Conservation (phyloP, 64 coral and sea anemone species). For the Astreopora myriophthalma region DNA sequence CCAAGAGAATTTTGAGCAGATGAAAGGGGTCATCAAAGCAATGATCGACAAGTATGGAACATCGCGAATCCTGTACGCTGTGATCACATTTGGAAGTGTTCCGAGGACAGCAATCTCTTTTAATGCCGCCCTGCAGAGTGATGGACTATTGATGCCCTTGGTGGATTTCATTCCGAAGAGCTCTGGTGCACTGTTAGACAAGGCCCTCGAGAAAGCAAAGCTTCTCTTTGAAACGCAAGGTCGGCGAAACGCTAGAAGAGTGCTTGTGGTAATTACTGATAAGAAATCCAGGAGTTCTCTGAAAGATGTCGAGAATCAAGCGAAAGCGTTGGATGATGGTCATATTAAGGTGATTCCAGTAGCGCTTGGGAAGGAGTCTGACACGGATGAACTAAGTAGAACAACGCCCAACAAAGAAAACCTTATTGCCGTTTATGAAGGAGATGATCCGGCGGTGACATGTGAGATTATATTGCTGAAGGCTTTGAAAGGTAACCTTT, state of each 20-base stretch:
- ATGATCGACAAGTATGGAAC: conserved; percentile 64
- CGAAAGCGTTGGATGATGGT: conserved; percentile 46
- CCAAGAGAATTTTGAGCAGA: conserved; percentile 49
- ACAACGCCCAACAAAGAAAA: conserved; percentile 73
- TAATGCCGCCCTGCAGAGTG: neutral
- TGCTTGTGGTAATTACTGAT: conserved; percentile 70
- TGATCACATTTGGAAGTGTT: conserved; percentile 51
- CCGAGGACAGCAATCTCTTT: conserved; percentile 44
- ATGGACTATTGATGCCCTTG: neutral
- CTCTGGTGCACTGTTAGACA: conserved; percentile 31
- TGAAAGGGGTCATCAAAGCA: conserved; percentile 60
- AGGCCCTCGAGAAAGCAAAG: conserved; percentile 62
- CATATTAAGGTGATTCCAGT: conserved; percentile 78
- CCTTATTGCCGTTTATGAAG: conserved; percentile 44
- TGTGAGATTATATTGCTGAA: conserved; percentile 54
- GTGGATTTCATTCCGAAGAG: conserved; percentile 30
- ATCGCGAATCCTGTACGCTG: conserved; percentile 43
- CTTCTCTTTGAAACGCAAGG: conserved; percentile 59
- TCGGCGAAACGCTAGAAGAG: conserved; percentile 55
- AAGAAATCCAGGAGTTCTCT: conserved; percentile 65
- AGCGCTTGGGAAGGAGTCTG: conserved; percentile 54
- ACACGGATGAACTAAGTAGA: conserved; percentile 25
- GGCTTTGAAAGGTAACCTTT: conserved; percentile 65
- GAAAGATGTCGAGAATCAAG: conserved; percentile 38
- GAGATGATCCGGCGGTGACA: conserved; percentile 30